Evolutionary conservation across 2,113 vertebrate genomes (phyloP), one percentile per base, ranked within the genome.

Genomic region (Otus sunia): DNA sequence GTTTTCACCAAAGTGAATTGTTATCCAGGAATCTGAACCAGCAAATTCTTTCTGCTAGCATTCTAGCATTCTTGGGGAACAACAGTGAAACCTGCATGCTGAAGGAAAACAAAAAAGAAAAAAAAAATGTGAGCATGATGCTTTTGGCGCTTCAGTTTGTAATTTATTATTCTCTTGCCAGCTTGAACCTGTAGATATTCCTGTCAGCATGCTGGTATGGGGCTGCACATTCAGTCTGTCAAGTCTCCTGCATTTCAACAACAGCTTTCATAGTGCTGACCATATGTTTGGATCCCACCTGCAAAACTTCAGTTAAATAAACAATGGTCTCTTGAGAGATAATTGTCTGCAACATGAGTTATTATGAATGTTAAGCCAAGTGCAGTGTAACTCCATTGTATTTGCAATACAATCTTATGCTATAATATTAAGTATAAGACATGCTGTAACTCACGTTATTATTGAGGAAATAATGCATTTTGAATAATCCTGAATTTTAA

Each of bases 21-120:
- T 88, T 81, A 68, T 89, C 87, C 95, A 81, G 77, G 91, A 95
- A 85, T 90, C 90, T 91, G 93, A 76, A 94, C 63, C 56, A 92
- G 78, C 72, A 82, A 74, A 92, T 73, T 53, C 52, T 90, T 88
- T 92, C 52, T 89, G 59, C 76, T 94, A 92, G 39, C 22, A 36
- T 88, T 96, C 67, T 91, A 88, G 68, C 34, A 84, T 82, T 96
- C 59, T 50, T 89, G 86, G 58, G 79, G 91, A 94, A 72, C 74
- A 93, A 73, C 60, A 87, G 45, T 67, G 82, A 94, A 95, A 72
- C 39, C 63, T 89, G 72, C 34, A 58, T 1, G 12, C 41, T 73
- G 58, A 60, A 89, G 56, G 37, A 43, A n/a, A 53, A 47, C 16
- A 83, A 59, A 20, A 27, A 11, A 71, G 19, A 9, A 20, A 37